These are phyloP conservation scores for Pseudoatta argentina DNA, from an alignment of 1,140 invertebrate species.

Conservation along the genomic window DNA sequence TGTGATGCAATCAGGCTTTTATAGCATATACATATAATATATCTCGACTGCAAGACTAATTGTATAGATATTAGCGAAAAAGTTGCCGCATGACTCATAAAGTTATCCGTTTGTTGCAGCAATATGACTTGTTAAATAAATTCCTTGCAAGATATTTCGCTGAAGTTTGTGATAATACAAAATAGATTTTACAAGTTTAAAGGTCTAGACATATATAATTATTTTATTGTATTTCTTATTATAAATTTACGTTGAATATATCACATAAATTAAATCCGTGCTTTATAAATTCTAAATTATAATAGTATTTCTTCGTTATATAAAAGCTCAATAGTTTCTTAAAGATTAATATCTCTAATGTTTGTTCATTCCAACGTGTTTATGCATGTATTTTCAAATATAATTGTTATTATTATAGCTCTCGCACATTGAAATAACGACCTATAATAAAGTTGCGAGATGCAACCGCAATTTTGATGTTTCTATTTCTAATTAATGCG, in stretches of 20 bases:
- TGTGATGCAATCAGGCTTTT: not conserved
- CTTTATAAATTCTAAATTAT: not conserved
- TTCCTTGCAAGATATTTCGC: not conserved
- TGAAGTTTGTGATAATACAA: not conserved
- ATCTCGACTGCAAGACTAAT: no score
- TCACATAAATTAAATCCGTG: not conserved
- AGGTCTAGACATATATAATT: not conserved
- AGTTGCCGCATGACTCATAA: not conserved
- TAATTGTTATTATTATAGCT: not conserved
- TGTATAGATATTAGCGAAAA: not conserved
- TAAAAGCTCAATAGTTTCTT: not conserved
- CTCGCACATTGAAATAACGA: not conserved
- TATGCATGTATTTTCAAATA: not conserved
- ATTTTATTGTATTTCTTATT: not conserved
- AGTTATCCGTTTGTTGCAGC: not conserved
- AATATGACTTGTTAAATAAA: constrained; percentile 2
- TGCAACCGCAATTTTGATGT: not conserved
- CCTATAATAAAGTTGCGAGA: not conserved
- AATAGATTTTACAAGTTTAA: not conserved
- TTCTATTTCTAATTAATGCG: not conserved
- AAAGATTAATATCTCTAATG: not conserved
- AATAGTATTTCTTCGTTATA: not conserved
- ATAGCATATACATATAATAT: not conserved
- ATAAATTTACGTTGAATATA: not conserved
- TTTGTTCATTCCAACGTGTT: not conserved